Base-by-base conservation (phyloP, 2,888 invertebrate genomes). In the Boloria selene region DNA sequence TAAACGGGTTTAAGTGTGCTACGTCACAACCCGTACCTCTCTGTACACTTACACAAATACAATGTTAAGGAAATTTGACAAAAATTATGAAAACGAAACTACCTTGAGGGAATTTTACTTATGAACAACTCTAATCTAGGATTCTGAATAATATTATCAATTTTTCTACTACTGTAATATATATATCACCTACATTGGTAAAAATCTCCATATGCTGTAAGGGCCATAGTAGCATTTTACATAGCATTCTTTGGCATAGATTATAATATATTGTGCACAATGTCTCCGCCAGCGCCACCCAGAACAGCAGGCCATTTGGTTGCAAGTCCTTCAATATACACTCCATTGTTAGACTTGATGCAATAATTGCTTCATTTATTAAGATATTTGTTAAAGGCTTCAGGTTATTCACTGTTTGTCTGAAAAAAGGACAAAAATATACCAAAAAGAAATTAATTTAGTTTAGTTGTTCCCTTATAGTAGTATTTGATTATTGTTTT, bases 171-270 rank as follows among this genome's bases (percentile, higher is more conserved):
- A 22, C 3, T 22, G 3, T 17, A 31, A 26, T 16, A 58, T 10
- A 58, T 62, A 47, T 59, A 54, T 42, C 72, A 81, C 84, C 68
- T 79, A 87, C 88, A 67, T 83, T 72, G 26, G 66, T 73, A 69
- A 84, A 78, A 7, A 58, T 31, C 7, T 75, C 64, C 44, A 80
- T 60, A 17, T 73, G 59, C 60, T 80, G 74, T 31, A 91, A 72
- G 2, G 90, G 91, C 87, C 88, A 88, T 10, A 81, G 17, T 10
- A 90, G 61, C 18, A 84, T 69, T 50, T 74, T 71, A 18, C 63
- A 64, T 53, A 82, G 60, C 45, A 70, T 71, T 13, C 74, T 64
- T 22, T 68, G 42, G 58, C 69, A 72, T 0, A 72, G 59, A 26
- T 74, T 67, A 49, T 65, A 67, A 18, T 26, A 26, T 22, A 44